Evolutionary conservation across 2,113 vertebrate species (phyloP).

Genomic region (Pelodiscus sinensis): DNA sequence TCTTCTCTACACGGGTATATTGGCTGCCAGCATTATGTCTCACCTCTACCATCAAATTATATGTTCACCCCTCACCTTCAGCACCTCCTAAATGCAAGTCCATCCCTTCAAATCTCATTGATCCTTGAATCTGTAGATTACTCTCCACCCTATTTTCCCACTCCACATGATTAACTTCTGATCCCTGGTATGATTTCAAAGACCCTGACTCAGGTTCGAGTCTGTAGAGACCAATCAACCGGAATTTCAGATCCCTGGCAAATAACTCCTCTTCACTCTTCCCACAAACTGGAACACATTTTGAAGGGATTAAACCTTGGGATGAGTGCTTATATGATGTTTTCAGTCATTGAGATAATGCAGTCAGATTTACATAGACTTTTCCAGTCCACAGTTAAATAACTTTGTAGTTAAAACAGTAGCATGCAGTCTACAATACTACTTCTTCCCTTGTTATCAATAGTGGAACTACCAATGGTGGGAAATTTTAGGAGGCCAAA

Average conservation of each 20-base stretch:
- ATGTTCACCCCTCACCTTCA: neutral
- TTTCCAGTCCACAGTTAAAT: neutral
- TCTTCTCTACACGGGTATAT: neutral
- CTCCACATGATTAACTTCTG: neutral
- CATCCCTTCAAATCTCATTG: neutral
- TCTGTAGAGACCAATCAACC: neutral
- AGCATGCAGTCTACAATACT: neutral
- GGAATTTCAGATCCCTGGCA: neutral
- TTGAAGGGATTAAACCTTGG: neutral
- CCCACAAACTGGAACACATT: neutral
- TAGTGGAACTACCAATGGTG: neutral
- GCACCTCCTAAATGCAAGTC: neutral
- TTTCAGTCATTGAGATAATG: no score
- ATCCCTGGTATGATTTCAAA: neutral
- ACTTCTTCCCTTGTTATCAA: neutral
- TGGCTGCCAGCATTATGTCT: neutral
- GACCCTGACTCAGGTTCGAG: neutral
- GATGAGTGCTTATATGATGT: neutral
- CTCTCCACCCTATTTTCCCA: neutral
- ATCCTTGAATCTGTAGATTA: neutral
- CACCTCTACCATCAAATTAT: neutral
- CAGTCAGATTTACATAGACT: no score
- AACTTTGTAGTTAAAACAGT: neutral
- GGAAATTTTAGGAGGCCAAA: neutral
- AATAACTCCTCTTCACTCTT: neutral